These are phyloP conservation scores for Apodemia mormo DNA, from an alignment of 2,888 invertebrate species.

Conservation along the genomic window DNA sequence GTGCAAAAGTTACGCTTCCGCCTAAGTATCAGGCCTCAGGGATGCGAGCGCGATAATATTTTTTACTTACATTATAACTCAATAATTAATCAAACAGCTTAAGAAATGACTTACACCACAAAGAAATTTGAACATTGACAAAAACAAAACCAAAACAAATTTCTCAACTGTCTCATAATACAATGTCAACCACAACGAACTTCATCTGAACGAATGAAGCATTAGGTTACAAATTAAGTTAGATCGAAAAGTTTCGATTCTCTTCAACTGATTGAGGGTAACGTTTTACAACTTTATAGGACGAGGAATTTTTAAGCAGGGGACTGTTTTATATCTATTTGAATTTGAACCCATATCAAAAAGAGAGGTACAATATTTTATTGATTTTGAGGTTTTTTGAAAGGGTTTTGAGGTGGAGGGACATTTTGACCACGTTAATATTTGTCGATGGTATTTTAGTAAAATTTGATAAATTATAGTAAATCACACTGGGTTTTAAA, in stretches of 20 bases:
- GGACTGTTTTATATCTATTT: background rate
- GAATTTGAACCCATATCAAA: too few species aligned
- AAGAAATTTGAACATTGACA: background rate
- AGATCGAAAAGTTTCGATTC: conserved; percentile 9
- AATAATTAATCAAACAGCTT: background rate
- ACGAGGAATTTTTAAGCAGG: conserved; percentile 6
- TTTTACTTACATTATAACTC: background rate
- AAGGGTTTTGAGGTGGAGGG: too few species aligned
- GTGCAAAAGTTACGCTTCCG: too few species aligned
- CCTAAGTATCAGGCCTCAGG: too few species aligned
- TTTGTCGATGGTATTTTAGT: too few species aligned
- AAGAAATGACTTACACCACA: background rate
- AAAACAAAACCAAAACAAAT: background rate
- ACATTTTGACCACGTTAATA: too few species aligned
- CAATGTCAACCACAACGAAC: conserved; percentile 10
- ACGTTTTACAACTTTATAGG: conserved; percentile 7
- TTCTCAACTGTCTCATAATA: background rate
- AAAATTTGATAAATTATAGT: too few species aligned
- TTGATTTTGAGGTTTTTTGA: too few species aligned
- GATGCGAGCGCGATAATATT: too few species aligned
- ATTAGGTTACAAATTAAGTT: conserved; percentile 3
- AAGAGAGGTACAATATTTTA: too few species aligned
- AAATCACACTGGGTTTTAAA: too few species aligned
- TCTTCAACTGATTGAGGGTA: background rate
- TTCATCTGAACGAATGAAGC: too few species aligned